Evolutionary conservation across 2,113 vertebrate genomes (phyloP), one percentile per base, ranked within the genome.

Genomic region (Aegypius monachus): DNA sequence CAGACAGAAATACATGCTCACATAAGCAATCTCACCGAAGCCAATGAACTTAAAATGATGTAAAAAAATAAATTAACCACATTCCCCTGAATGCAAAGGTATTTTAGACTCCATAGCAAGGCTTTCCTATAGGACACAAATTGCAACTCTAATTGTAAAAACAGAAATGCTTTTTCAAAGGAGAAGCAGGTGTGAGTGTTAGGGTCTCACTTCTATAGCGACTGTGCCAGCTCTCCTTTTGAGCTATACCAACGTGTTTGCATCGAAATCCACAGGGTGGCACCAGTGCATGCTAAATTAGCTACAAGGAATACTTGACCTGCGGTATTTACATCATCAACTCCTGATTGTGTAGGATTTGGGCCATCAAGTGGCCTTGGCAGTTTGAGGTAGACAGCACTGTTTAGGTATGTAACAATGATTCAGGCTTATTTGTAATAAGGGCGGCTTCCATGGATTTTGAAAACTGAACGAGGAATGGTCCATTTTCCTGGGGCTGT

Each of bases 301-400:
- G 11, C 2, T 1, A 27, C 34, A 2, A 4, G 2, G n/a, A 68
- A 38, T 88, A 92, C 80, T 91, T 82, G 71, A 32, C 86, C 66
- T 52, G 32, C 3, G 0, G 13, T 17, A 36, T 4, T 50, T n/a
- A 22, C 11, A 4, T 3, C 2, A 2, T 23, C n/a, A 2, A 0
- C 10, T 62, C 47, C 27, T 72, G 66, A 16, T 11, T 1, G 26
- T 7, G 21, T 9, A n/a, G 20, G 40, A 31, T 6, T 23, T 75
- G 38, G 42, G 32, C 32, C 67, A 55, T 17, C 38, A 17, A 43
- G 48, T 19, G 43, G 32, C n/a, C 53, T 42, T 21, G 22, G 22
- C 9, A 52, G 22, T 15, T 2, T 38, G 34, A 58, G 29, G 11
- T 34, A 73, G 81, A 58, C 75, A 67, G 52, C 14, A 7, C 14